Conservation (phyloP, 1,140 invertebrate species). For the Saccostrea cuccullata region DNA sequence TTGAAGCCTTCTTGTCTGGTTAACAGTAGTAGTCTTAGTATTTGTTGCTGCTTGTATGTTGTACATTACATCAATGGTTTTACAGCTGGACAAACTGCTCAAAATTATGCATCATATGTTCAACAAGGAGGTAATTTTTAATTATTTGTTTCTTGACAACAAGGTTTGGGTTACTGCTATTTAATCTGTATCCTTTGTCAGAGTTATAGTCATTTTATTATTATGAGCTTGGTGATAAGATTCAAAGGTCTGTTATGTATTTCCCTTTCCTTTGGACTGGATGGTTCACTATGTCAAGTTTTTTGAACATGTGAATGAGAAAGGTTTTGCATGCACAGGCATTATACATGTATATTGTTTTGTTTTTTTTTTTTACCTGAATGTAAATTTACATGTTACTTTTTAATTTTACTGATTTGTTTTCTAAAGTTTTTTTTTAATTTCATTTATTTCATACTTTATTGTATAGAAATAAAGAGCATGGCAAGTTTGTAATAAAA, state of each 20-base stretch:
- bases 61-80: background rate
- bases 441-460: too few species aligned
- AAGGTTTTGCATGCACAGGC: too few species aligned
- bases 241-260: background rate
- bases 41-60: background rate
- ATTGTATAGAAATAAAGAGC: too few species aligned
- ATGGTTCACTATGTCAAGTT: background rate
- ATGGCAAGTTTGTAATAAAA: too few species aligned
- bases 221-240: background rate
- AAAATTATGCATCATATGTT: conserved; percentile 2
- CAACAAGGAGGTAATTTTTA: conserved; percentile 18
- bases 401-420: too few species aligned
- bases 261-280: background rate
- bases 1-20: background rate
- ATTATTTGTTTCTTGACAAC: background rate
- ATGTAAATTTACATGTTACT: too few species aligned
- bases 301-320: too few species aligned
- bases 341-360: too few species aligned
- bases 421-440: too few species aligned
- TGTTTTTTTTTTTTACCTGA: too few species aligned
- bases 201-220: background rate
- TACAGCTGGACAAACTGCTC: conserved; percentile 11
- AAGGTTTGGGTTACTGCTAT: background rate
- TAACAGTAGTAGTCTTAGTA: background rate
- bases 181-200: background rate